Evolutionary conservation across 2,797 vertebrate species (phyloP).

Genomic region (Rhinophrynus dorsalis): DNA sequence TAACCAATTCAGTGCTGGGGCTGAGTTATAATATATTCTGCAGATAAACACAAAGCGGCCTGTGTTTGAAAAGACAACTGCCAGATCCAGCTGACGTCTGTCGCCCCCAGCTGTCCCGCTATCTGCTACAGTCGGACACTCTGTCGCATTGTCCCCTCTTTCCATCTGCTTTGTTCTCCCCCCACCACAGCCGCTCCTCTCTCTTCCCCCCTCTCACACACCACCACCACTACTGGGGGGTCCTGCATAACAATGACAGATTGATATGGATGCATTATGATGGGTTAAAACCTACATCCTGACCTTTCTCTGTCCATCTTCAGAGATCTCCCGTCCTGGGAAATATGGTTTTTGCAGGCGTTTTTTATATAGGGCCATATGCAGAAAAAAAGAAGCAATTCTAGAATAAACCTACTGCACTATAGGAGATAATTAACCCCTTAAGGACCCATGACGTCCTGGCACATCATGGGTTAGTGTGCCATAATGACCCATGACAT

Average conservation of each 20-base stretch:
- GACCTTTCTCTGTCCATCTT: not conserved
- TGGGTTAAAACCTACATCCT: not conserved
- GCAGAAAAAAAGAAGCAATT: no score
- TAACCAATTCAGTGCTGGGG: not conserved
- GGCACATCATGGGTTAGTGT: no score
- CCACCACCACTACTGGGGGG: no score
- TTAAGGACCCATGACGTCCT: no score
- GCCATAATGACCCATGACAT: no score
- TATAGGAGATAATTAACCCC: no score
- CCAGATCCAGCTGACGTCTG: conserved; percentile 31
- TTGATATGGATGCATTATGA: not conserved
- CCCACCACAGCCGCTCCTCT: not conserved
- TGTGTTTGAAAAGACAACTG: conserved; percentile 30
- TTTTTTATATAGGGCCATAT: no score
- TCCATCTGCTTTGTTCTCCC: conserved; percentile 15
- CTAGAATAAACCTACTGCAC: no score
- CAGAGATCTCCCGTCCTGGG: not conserved
- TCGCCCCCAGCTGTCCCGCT: conserved; percentile 21
- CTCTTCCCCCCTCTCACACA: not conserved
- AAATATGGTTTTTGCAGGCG: no score
- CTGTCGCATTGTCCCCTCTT: not conserved
- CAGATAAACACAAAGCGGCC: not conserved
- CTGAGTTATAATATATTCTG: no score
- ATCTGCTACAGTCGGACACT: conserved; percentile 6
- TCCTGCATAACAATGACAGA: not conserved